Evolutionary conservation across 2,113 vertebrate genomes (phyloP).

Genomic region (Orthonyx spaldingii): DNA sequence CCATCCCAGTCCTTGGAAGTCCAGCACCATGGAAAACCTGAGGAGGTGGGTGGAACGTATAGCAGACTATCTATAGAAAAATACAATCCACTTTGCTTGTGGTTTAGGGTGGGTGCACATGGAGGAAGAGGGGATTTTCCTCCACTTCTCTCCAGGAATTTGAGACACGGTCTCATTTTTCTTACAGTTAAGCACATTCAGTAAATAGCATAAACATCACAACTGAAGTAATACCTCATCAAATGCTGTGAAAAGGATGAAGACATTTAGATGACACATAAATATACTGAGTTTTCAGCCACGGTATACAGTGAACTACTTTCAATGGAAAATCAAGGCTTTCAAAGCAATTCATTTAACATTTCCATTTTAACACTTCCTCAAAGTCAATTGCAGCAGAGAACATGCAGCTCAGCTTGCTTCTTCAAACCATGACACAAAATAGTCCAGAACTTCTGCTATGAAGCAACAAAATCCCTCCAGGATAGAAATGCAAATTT

Average conservation of each 20-base stretch:
- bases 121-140: not conserved
- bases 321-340: slow-evolving; percentile 34
- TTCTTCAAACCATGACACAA: not conserved
- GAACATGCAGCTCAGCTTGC: not conserved
- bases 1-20: not conserved
- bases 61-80: not conserved
- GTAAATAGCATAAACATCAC: not conserved
- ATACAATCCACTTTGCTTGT: not conserved
- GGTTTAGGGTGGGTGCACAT: not conserved
- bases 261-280: not conserved
- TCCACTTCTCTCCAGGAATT: not conserved
- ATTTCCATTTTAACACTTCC: slow-evolving; percentile 31
- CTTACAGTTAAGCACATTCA: not conserved
- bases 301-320: not conserved
- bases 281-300: not conserved
- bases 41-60: not conserved
- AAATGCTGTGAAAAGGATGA: not conserved
- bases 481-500: not conserved
- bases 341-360: slow-evolving; percentile 17
- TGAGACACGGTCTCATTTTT: not conserved
- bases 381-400: not conserved
- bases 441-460: not conserved
- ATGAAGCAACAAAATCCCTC: not conserved
- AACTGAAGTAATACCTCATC: not conserved
- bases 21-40: not conserved